phyloP scores from a whole-genome alignment of 2,113 vertebrate genomes.

The Neotoma lepida region DNA sequence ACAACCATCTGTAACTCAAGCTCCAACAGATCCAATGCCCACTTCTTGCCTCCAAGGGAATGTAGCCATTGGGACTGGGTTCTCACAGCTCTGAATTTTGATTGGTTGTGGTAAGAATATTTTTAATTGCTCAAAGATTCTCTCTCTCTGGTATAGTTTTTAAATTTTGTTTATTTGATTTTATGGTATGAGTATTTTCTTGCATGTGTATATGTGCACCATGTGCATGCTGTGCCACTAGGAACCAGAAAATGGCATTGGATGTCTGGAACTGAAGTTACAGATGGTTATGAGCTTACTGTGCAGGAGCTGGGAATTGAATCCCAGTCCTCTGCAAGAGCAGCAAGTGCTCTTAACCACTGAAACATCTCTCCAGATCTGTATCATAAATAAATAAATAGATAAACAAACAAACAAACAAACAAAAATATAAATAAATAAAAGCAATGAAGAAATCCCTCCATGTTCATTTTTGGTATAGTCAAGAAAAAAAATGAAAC shows the following conservation, averaged over 20 bases:
- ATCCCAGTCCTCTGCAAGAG: background rate
- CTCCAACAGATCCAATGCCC: background rate
- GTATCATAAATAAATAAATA: background rate
- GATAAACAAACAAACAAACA: too few relatives aligned
- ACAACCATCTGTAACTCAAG: background rate
- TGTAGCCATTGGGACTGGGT: background rate
- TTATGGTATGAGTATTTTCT: background rate
- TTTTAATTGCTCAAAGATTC: background rate
- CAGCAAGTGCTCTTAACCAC: background rate
- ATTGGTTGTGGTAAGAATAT: background rate
- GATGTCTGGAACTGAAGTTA: background rate
- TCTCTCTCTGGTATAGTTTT: background rate
- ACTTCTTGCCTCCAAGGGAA: background rate
- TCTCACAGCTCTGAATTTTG: background rate
- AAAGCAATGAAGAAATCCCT: too few relatives aligned
- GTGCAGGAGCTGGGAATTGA: background rate
- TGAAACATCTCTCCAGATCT: background rate
- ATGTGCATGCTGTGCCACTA: background rate
- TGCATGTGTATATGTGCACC: background rate
- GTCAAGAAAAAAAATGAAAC: background rate
- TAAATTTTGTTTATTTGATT: background rate
- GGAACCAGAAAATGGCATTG: background rate
- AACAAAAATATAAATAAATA: too few relatives aligned
- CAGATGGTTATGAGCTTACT: too few relatives aligned
- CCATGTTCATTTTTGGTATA: too few relatives aligned